Conservation (phyloP, 1,140 invertebrate genomes). For the Microplitis demolitor region DNA sequence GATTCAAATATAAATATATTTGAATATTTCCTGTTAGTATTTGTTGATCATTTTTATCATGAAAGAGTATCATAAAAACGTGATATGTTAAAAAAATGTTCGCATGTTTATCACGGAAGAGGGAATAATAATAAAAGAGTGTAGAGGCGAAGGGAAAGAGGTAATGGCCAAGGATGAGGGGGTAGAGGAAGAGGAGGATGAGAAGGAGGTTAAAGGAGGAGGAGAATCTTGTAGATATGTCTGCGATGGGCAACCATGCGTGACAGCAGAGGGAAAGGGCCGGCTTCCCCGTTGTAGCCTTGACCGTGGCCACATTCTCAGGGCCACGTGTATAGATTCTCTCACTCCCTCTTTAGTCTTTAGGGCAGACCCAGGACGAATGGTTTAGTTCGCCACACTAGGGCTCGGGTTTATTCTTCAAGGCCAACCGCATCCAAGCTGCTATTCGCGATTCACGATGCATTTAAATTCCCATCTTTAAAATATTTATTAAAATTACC, state of each 20-base stretch:
- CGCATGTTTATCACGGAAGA: not conserved
- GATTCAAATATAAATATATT: too few relatives aligned
- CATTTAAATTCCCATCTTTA: slow-evolving; percentile 31
- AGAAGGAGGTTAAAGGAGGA: too few relatives aligned
- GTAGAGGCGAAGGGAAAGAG: not conserved
- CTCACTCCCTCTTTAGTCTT: not conserved
- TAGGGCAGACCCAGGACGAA: slow-evolving; percentile 19
- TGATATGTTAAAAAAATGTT: slow-evolving; percentile 1
- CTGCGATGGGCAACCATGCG: not conserved
- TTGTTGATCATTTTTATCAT: too few relatives aligned
- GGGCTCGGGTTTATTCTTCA: slow-evolving; percentile 28
- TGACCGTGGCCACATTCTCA: slow-evolving; percentile 48
- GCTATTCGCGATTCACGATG: slow-evolving; percentile 29
- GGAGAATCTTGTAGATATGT: not conserved
- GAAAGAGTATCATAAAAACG: too few relatives aligned
- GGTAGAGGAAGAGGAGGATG: too few relatives aligned
- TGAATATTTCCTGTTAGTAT: too few relatives aligned
- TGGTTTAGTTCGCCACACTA: slow-evolving; percentile 31
- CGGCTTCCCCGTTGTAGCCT: slow-evolving; percentile 38
- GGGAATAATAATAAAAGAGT: not conserved
- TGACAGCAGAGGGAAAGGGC: slow-evolving; percentile 8
- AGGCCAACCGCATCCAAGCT: slow-evolving; percentile 44
- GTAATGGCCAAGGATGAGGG: too few relatives aligned
- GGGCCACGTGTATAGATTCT: slow-evolving; percentile 27
- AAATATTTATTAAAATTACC: not conserved